Conservation (phyloP, 2,797 vertebrate species). For the Enteromius treurensis region DNA sequence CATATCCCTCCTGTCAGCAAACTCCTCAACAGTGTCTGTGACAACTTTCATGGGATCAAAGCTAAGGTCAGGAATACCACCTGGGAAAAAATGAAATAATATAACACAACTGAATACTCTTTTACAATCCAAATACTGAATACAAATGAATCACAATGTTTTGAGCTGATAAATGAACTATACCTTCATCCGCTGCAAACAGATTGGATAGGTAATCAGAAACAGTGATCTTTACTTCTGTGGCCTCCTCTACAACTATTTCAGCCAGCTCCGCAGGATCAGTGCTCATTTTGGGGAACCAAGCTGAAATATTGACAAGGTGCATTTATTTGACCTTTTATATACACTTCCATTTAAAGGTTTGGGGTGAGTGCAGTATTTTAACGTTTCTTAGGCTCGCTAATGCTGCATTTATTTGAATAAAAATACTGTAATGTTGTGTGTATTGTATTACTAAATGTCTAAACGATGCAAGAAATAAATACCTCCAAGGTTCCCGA, state of each 20-base stretch:
- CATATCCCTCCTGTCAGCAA: conserved; percentile 74
- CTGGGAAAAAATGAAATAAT: conserved; percentile 50
- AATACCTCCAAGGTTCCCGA: conserved; percentile 45
- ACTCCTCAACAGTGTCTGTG: conserved; percentile 72
- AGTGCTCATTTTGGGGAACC: conserved; percentile 66
- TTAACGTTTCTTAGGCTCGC: neutral
- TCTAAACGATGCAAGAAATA: neutral
- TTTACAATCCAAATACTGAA: neutral
- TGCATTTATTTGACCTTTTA: neutral
- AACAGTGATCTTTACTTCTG: conserved; percentile 68
- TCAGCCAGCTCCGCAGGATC: conserved; percentile 66
- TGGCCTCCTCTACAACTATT: conserved; percentile 65
- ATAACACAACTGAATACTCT: neutral
- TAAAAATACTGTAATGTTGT: neutral
- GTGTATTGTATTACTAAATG: neutral
- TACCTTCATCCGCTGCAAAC: conserved; percentile 70
- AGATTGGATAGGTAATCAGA: conserved; percentile 63
- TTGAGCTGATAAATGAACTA: neutral
- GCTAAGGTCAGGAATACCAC: conserved; percentile 70
- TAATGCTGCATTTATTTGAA: neutral
- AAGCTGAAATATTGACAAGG: conserved; percentile 30
- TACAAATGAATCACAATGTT: neutral
- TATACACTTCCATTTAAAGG: neutral
- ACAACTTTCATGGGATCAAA: conserved; percentile 77
- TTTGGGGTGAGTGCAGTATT: neutral